A percentile compares a stretch with the other conserved stretches of the same genome.
These are phyloP conservation scores for Athripsodes cinereus DNA, from an alignment of 2,888 invertebrate genomes.

Conservation along the genomic window DNA sequence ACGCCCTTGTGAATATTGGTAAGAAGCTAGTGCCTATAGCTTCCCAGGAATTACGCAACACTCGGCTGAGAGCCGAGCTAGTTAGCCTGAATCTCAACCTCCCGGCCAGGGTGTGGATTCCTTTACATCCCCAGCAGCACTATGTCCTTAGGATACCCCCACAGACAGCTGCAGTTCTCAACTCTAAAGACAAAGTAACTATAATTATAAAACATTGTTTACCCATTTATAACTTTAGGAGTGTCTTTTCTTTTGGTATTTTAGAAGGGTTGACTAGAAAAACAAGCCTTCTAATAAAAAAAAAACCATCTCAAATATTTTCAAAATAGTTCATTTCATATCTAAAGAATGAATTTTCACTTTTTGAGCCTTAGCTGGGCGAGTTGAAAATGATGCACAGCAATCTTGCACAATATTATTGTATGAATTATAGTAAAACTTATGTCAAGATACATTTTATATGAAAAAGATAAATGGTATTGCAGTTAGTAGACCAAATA, in stretches of 20 bases:
- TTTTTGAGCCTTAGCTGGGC: too few relatives aligned
- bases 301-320: too few relatives aligned
- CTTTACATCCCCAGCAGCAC: constrained; percentile 83
- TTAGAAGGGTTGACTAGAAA: background rate
- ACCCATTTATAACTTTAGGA: background rate
- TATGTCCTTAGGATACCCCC: constrained; percentile 95
- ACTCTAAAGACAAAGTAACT: constrained; percentile 90
- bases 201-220: background rate
- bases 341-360: too few relatives aligned
- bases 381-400: too few relatives aligned
- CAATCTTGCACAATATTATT: background rate
- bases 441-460: too few relatives aligned
- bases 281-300: too few relatives aligned
- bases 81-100: constrained; percentile 92
- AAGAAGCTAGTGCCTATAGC: constrained; percentile 73
- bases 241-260: background rate
- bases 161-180: constrained; percentile 94
- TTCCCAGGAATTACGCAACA: constrained; percentile 88
- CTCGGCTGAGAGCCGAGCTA: constrained; percentile 86
- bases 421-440: too few relatives aligned
- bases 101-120: constrained; percentile 97
- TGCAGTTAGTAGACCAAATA: too few relatives aligned
- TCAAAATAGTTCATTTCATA: too few relatives aligned
- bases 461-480: too few relatives aligned
- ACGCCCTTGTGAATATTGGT: constrained; percentile 81